A percentile compares a stretch with the other conserved stretches of the same genome.
phyloP scores from a whole-genome alignment of 2,113 vertebrate species.

The Prionailurus viverrinus region DNA sequence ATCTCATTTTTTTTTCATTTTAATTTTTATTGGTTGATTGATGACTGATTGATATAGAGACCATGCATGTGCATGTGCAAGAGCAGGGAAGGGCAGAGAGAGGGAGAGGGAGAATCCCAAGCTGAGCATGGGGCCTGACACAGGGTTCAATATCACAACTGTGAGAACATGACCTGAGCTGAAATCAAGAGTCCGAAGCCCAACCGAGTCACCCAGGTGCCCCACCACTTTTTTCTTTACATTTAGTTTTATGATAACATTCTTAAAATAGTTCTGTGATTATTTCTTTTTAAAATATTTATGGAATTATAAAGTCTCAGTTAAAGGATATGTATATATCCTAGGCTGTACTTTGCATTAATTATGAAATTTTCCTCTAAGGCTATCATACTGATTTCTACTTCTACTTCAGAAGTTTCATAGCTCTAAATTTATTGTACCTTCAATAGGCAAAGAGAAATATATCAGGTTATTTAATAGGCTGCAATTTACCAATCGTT shows the following conservation, averaged over 20 bases:
- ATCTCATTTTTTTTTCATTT: neutral
- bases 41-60: too few relatives aligned
- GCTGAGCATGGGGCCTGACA: too few relatives aligned
- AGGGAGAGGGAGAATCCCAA: too few relatives aligned
- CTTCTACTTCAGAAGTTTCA: neutral
- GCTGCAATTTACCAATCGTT: neutral
- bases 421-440: neutral
- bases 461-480: neutral
- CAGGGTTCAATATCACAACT: too few relatives aligned
- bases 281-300: neutral
- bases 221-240: neutral
- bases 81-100: too few relatives aligned
- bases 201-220: too few relatives aligned
- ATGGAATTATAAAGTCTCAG: neutral
- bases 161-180: too few relatives aligned
- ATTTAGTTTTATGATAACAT: neutral
- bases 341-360: neutral
- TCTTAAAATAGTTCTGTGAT: neutral
- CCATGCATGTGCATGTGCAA: too few relatives aligned
- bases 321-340: neutral
- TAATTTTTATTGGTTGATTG: too few relatives aligned
- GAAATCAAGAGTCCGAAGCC: too few relatives aligned
- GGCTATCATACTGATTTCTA: neutral
- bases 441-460: neutral
- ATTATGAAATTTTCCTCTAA: neutral